Percentiles rank a stretch among this genome's conserved stretches.
Conservation (phyloP, 2,797 vertebrate genomes). For the Garrulus glandarius region DNA sequence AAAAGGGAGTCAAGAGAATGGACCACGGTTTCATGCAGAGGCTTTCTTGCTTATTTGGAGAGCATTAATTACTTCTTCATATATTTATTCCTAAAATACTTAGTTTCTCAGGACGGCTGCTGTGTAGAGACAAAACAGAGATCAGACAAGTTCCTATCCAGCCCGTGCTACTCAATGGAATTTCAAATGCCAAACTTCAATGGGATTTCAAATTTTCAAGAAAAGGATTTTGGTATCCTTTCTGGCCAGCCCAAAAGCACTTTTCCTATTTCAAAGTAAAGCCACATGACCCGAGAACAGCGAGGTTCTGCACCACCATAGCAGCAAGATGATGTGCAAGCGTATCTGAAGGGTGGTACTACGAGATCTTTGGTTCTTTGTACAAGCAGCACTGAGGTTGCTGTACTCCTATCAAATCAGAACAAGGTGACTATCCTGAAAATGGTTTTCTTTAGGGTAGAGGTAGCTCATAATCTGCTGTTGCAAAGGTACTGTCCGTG, state of each 20-base stretch:
- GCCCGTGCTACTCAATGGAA: too few relatives aligned
- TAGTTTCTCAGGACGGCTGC: neutral
- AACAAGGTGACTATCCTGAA: neutral
- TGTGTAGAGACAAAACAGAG: neutral
- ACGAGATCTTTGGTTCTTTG: neutral
- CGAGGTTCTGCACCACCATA: fast-evolving
- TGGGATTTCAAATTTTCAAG: neutral
- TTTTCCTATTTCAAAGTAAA: neutral
- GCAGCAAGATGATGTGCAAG: neutral
- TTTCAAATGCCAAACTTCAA: neutral
- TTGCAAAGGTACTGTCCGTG: neutral
- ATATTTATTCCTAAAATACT: neutral
- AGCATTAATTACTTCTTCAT: neutral
- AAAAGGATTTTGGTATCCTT: neutral
- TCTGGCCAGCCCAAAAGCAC: neutral
- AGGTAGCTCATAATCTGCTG: neutral
- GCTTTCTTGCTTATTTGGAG: neutral
- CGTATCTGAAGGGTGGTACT: neutral
- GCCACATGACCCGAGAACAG: neutral
- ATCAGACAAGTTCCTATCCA: fast-evolving
- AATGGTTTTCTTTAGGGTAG: neutral
- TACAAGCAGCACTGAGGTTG: neutral
- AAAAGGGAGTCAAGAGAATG: neutral
- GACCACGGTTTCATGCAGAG: neutral
- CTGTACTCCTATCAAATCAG: neutral